Base-by-base conservation (phyloP, 1,140 invertebrate genomes). In the Drosophila sulfurigaster region DNA sequence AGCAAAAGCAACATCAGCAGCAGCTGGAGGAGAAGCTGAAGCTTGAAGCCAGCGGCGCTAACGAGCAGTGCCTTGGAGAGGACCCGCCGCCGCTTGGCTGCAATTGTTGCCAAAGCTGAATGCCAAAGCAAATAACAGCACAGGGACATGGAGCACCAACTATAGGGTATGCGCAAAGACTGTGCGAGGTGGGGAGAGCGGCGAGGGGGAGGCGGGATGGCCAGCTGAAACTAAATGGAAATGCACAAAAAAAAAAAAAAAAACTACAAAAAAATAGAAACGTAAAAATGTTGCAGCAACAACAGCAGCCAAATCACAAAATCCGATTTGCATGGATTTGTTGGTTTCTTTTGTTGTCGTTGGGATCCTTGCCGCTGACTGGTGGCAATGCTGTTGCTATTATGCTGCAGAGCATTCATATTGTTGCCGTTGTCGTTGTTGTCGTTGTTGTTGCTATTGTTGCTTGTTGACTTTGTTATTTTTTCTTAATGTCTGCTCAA, bases 311-410 rank as follows among this genome's bases (percentile, higher is more conserved):
- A 89, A 89, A 89, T 89, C 81, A 89, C 64, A 90, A 89, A 90
- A 90, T 90, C 86, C 86, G 86, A 90, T 90, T 90, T 90, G 86
- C 86, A 90, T 90, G 87, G 86, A 90, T 89, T 89, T 89, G 85
- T 90, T 90, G 85, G 86, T 79, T 89, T 85, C 86, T 90, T 86
- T 89, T 90, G 86, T 86, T 86, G 81, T 78, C 79, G 68, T 68
- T 79, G 81, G 81, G 78, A 88, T 89, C 72, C 86, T 90, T 90
- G 86, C 76, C 78, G 79, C 81, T 88, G 78, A 78, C 81, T 58
- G 60, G 46, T 58, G 81, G 78, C 85, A 75, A 81, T 86, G 81
- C 75, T 81, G 85, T 90, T 89, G 85, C 83, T 80, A 65, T 83
- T 88, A 90, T 81, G 65, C 71, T 72, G 59, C 79, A 76, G 64